Conservation (phyloP, 2,888 invertebrate species). For the Neoscelio sp. region DNA sequence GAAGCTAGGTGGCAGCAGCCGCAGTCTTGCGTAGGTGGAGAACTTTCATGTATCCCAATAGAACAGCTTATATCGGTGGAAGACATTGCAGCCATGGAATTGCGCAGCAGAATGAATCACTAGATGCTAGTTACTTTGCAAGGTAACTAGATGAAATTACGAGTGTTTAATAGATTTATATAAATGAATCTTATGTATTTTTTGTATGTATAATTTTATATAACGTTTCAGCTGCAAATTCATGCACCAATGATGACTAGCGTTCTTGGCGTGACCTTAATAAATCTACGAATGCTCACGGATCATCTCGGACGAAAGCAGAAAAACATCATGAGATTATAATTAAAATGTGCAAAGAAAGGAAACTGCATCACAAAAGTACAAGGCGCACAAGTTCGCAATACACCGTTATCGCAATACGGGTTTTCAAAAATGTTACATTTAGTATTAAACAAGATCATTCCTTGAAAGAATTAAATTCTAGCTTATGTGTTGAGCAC, state of each 20-base stretch:
- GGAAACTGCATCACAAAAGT: conserved; percentile 50
- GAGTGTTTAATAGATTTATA: too few species aligned
- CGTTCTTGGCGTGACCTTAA: conserved; percentile 60
- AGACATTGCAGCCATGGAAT: conserved; percentile 83
- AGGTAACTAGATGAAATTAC: conserved; percentile 25
- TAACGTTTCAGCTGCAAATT: conserved; percentile 46
- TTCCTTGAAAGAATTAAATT: conserved; percentile 50
- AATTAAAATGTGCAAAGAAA: conserved; percentile 23
- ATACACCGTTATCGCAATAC: conserved; percentile 58
- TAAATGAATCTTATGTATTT: not conserved
- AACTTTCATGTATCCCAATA: conserved; percentile 93
- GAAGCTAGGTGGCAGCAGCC: conserved; percentile 85
- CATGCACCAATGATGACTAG: conserved; percentile 57
- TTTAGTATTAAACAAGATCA: conserved; percentile 47
- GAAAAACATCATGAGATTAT: conserved; percentile 15
- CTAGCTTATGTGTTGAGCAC: conserved; percentile 65
- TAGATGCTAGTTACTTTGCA: conserved; percentile 72
- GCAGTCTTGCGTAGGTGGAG: conserved; percentile 90
- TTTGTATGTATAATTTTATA: not conserved
- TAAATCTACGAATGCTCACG: conserved; percentile 45
- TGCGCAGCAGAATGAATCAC: conserved; percentile 80
- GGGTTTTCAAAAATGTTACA: conserved; percentile 60
- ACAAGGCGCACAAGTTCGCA: conserved; percentile 68
- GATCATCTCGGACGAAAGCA: conserved; percentile 31
- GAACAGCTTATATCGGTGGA: conserved; percentile 87